Conservation (phyloP, 2,113 vertebrate genomes). For the Perca schrenkii region DNA sequence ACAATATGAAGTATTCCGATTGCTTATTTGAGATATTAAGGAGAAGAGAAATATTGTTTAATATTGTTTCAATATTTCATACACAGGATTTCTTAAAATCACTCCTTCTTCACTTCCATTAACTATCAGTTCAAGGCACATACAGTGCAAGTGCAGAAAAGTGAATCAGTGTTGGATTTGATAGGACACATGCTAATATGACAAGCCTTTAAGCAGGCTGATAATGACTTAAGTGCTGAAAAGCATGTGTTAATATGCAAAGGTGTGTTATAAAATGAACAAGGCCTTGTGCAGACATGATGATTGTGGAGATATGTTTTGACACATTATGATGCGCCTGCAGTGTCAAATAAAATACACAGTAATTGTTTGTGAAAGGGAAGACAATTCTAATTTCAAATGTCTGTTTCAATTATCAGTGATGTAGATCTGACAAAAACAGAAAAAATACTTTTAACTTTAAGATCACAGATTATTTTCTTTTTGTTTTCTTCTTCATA, state of each 20-base stretch:
- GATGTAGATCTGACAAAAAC: constrained; percentile 7
- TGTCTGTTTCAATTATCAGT: constrained; percentile 19
- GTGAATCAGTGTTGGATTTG: constrained; percentile 13
- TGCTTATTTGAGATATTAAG: background rate
- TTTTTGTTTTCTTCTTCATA: background rate
- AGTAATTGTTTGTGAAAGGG: constrained; percentile 12
- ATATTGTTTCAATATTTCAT: background rate
- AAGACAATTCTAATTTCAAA: constrained; percentile 3
- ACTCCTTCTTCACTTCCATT: background rate
- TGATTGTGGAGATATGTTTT: constrained; percentile 1
- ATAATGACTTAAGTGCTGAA: background rate
- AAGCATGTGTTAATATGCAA: background rate
- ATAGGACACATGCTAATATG: background rate
- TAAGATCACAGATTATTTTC: background rate
- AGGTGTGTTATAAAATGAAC: constrained; percentile 6
- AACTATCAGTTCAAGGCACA: background rate
- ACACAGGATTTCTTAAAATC: background rate
- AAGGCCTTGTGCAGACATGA: background rate
- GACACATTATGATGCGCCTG: background rate
- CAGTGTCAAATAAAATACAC: constrained; percentile 25
- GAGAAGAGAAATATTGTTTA: background rate
- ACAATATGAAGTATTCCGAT: background rate
- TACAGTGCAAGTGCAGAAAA: background rate
- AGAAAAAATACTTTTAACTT: background rate
- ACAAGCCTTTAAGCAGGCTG: background rate